These are phyloP conservation scores for Seriola rivoliana DNA, from an alignment of 2,113 vertebrate species.

Conservation along the genomic window DNA sequence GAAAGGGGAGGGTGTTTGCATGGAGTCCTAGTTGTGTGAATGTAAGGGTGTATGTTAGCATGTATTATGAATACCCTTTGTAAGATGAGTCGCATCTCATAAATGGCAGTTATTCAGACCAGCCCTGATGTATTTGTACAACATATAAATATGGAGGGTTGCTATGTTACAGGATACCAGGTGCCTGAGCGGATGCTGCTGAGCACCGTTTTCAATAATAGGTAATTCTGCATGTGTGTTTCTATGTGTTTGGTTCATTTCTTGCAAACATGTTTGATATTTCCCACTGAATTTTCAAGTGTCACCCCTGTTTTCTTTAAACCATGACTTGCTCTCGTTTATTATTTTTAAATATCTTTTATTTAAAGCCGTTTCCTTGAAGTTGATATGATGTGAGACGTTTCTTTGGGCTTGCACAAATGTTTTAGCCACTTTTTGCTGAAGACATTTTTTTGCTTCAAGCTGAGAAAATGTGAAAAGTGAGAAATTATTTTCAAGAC, in stretches of 20 bases:
- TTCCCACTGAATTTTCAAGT: too few species aligned
- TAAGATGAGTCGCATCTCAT: slow-evolving; percentile 2
- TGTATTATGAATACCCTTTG: not conserved
- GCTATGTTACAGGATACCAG: slow-evolving; percentile 66
- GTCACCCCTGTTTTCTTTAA: too few species aligned
- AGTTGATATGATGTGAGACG: not conserved
- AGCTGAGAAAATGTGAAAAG: not conserved
- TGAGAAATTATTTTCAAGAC: not conserved
- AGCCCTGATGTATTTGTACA: not conserved
- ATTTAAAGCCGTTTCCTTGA: too few species aligned
- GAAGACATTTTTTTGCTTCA: not conserved
- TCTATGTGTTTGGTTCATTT: not conserved
- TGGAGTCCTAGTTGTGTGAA: not conserved
- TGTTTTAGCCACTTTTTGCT: too few species aligned
- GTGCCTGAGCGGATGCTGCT: slow-evolving; percentile 27
- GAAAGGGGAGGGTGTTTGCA: not conserved
- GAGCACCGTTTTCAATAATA: slow-evolving; percentile 26
- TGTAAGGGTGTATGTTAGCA: not conserved
- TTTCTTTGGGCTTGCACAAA: not conserved
- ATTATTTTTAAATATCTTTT: too few species aligned
- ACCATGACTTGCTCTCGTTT: too few species aligned
- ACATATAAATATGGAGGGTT: not conserved
- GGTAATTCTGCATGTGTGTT: slow-evolving; percentile 24
- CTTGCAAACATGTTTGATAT: too few species aligned
- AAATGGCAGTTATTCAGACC: not conserved